Percentiles rank a stretch among this genome's conserved stretches.
Conservation (phyloP, 2,797 vertebrate genomes). For the Oreochromis mossambicus region DNA sequence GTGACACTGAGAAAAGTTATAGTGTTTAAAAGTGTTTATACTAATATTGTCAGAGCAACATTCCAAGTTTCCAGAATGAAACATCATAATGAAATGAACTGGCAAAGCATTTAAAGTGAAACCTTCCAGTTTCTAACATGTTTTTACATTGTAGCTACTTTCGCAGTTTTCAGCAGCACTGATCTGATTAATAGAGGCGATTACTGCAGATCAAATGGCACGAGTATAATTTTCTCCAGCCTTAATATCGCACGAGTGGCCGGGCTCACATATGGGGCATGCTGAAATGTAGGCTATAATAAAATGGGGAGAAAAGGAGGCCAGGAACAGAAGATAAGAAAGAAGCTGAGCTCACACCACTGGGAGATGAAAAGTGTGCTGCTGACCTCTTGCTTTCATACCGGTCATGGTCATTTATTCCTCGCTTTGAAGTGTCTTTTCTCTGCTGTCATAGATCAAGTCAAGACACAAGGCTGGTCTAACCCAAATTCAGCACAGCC, state of each 20-base stretch:
- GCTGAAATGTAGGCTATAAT: conserved; percentile 3
- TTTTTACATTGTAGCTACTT: neutral
- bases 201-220: neutral
- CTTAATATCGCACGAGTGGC: neutral
- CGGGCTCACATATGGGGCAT: neutral
- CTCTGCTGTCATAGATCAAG: conserved; percentile 37
- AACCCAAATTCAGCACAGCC: conserved; percentile 28
- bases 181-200: neutral
- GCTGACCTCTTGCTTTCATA: conserved; percentile 56
- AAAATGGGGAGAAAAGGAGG: neutral
- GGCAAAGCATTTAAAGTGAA: neutral
- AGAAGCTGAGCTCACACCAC: neutral
- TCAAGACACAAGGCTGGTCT: conserved; percentile 18
- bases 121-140: neutral
- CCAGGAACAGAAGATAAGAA: neutral
- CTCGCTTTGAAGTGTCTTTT: conserved; percentile 58
- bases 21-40: neutral
- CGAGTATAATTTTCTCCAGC: neutral
- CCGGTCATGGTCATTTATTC: conserved; percentile 43
- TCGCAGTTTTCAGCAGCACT: neutral
- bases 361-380: neutral
- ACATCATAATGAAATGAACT: neutral
- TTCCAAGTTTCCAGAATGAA: neutral
- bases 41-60: neutral
- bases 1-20: neutral